Evolutionary conservation across 2,113 vertebrate species (phyloP), one percentile per base, ranked within the genome.

Genomic region (Conger conger): DNA sequence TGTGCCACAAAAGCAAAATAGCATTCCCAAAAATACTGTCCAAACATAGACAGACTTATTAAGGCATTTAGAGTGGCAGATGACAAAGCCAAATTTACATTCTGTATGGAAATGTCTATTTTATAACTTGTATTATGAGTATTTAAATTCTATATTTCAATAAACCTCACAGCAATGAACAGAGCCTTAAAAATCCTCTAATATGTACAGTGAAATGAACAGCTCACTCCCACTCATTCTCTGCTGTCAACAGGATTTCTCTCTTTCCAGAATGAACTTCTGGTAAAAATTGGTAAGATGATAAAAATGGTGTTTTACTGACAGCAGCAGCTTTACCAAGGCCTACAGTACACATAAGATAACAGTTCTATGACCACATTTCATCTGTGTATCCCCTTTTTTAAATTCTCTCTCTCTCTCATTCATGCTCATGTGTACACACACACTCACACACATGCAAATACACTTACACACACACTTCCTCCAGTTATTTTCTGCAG

Each of bases 401-500:
- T n/a, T n/a, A n/a, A n/a, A n/a, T n/a, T 63, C 40, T 80, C 78
- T 79, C 76, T 45, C 80, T 80, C 80, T 85, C 85, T 85, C 63
- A 86, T 20, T 2, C 76, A 54, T 78, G 76, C 82, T 83, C 85
- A 84, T 57, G 85, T 33, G 37, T 50, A 23, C 20, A 18, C 63
- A 60, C 40, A 79, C 78, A 76, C 76, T 53, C 79, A 78, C 81
- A 84, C 85, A 84, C 63, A 86, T 35, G 37, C 77, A n/a, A 15
- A 20, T 45, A 63, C 33, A 80, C 78, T 76, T 68, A 54, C 80
- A 77, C 82, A 84, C 85, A 85, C 57, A 86, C 86, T 91, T 87
- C 54, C 50, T 82, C 85, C 82, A 82, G 82, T 89, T 86, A 86
- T 78, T 82, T 87, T 90, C 85, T 63, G 80, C 81, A 83, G 80